phyloP scores from a whole-genome alignment of 2,797 vertebrate species.

The Morus bassanus region DNA sequence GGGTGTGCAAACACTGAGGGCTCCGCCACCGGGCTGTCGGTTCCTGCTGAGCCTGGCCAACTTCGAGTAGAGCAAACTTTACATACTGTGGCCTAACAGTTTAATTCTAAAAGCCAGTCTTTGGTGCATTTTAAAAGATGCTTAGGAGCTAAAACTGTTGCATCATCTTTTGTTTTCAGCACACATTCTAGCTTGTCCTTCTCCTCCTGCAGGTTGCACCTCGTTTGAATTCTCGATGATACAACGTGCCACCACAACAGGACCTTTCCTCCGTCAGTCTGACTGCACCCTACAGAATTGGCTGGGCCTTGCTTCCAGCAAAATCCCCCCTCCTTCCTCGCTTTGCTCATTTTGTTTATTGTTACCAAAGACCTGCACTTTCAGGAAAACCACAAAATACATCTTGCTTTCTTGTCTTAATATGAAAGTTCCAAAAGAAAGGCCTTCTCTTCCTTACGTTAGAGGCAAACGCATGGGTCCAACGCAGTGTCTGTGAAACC shows the following conservation, averaged over 20 bases:
- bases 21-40: too few relatives aligned
- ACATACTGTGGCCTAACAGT: accelerated
- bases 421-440: neutral
- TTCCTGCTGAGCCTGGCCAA: neutral
- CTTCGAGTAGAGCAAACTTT: neutral
- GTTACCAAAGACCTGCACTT: constrained; percentile 84
- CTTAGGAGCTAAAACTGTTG: neutral
- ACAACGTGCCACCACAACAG: neutral
- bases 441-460: constrained; percentile 24
- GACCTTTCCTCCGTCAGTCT: constrained; percentile 62
- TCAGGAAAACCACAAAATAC: constrained; percentile 70
- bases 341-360: constrained; percentile 63
- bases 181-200: neutral
- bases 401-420: constrained; percentile 61
- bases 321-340: constrained; percentile 29
- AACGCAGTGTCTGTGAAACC: neutral
- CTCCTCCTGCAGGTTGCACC: constrained; percentile 86
- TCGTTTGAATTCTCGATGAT: constrained; percentile 98
- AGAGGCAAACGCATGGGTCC: neutral
- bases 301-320: constrained; percentile 69
- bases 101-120: neutral
- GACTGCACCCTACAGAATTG: neutral
- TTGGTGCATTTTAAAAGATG: too few relatives aligned
- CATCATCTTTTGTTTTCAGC: neutral
- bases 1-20: accelerated